phyloP scores from a whole-genome alignment of 2,888 invertebrate genomes.

The Agrenia bidenticulata region DNA sequence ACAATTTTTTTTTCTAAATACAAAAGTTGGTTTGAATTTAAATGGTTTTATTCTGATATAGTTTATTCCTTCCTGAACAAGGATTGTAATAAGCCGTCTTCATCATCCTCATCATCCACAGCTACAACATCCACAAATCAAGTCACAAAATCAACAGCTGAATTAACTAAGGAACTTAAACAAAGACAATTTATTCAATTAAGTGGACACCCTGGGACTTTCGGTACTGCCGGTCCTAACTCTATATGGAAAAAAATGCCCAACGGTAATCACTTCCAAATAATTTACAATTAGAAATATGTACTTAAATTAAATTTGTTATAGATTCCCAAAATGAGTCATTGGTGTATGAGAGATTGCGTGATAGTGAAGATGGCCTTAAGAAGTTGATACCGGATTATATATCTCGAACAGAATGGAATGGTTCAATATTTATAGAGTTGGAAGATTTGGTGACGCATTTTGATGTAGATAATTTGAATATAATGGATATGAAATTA shows the following conservation, averaged over 20 bases:
- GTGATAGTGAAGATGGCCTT: slow-evolving; percentile 55
- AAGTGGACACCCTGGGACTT: slow-evolving; percentile 87
- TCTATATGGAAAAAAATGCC: slow-evolving; percentile 82
- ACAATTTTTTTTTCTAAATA: no score
- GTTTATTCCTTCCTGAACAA: slow-evolving; percentile 37
- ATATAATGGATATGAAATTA: slow-evolving; percentile 95
- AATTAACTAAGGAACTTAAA: not conserved
- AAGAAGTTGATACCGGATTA: slow-evolving; percentile 71
- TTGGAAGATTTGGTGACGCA: slow-evolving; percentile 75
- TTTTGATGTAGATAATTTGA: slow-evolving; percentile 16
- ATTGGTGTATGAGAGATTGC: slow-evolving; percentile 71
- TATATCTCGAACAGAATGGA: slow-evolving; percentile 77
- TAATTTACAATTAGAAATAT: no score
- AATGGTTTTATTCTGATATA: no score
- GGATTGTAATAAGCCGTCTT: slow-evolving; percentile 2
- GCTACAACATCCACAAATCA: not conserved
- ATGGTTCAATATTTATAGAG: slow-evolving; percentile 84
- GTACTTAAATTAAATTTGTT: not conserved
- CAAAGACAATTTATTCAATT: slow-evolving; percentile 65
- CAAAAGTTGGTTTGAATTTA: no score
- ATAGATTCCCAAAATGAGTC: slow-evolving; percentile 57
- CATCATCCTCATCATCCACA: not conserved
- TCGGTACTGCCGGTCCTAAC: slow-evolving; percentile 88
- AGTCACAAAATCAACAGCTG: not conserved
- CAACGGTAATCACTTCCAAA: no score